Evolutionary conservation across 2,797 vertebrate species (phyloP).

Genomic region (Pseudochirops cupreus): DNA sequence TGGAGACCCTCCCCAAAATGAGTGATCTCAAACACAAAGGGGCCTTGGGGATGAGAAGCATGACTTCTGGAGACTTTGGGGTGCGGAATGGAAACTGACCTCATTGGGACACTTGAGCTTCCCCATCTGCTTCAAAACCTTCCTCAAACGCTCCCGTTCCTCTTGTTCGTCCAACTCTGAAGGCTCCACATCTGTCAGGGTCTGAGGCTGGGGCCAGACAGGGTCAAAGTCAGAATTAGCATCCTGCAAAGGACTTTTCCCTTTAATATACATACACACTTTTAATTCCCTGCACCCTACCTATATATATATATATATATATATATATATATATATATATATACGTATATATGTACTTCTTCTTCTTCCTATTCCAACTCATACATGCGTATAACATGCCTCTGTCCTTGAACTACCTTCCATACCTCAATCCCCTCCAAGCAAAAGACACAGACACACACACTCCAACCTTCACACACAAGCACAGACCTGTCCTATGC

Average conservation of each 20-base stretch:
- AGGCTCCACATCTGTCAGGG: slow-evolving; percentile 86
- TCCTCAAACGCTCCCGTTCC: slow-evolving; percentile 94
- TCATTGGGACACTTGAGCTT: slow-evolving; percentile 96
- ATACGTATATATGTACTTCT: neutral
- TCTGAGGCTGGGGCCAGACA: slow-evolving; percentile 82
- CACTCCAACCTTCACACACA: neutral
- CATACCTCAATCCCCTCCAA: neutral
- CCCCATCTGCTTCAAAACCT: slow-evolving; percentile 98
- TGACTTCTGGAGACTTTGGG: rapidly evolving
- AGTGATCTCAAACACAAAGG: neutral
- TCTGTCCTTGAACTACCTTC: neutral
- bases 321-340: too few species aligned
- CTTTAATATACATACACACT: neutral
- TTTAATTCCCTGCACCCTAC: neutral
- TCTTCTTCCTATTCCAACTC: neutral
- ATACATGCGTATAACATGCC: neutral
- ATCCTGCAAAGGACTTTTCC: neutral
- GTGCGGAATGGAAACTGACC: slow-evolving; percentile 83
- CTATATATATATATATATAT: too few species aligned
- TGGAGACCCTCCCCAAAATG: neutral
- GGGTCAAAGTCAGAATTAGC: slow-evolving; percentile 64
- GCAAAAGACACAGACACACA: neutral
- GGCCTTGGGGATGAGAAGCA: neutral
- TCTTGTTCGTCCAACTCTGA: slow-evolving; percentile 91
- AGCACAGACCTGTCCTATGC: neutral